Evolutionary conservation across 2,888 invertebrate species (phyloP).

Genomic region (Drosophila peninsularis): DNA sequence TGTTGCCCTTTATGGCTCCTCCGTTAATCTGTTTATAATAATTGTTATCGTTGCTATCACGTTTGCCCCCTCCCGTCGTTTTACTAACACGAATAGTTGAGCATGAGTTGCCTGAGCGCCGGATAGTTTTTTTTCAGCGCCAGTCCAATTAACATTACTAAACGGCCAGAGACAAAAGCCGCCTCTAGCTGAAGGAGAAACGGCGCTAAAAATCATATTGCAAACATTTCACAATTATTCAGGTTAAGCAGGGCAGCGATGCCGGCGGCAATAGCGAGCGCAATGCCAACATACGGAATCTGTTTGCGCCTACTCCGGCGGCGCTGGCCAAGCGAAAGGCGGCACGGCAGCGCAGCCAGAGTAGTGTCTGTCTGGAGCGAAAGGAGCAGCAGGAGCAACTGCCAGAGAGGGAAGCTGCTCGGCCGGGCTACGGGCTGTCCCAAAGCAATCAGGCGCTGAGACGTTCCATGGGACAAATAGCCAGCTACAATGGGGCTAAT

Average conservation of each 20-base stretch:
- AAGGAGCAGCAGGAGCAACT: slow-evolving; percentile 3
- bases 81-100: slow-evolving; percentile 58
- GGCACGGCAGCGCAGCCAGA: slow-evolving; percentile 65
- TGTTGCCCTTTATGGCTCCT: slow-evolving; percentile 37
- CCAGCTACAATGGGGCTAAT: slow-evolving; percentile 47
- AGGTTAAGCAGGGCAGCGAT: slow-evolving; percentile 73
- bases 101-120: slow-evolving; percentile 54
- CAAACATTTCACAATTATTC: slow-evolving; percentile 69
- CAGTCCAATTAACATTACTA: slow-evolving; percentile 63
- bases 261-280: slow-evolving; percentile 62
- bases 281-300: slow-evolving; percentile 79
- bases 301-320: slow-evolving; percentile 72
- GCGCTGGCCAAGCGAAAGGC: slow-evolving; percentile 59
- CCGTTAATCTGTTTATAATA: slow-evolving; percentile 51
- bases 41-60: slow-evolving; percentile 42
- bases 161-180: slow-evolving; percentile 53
- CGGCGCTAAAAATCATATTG: slow-evolving; percentile 46
- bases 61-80: slow-evolving; percentile 7
- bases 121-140: slow-evolving; percentile 20
- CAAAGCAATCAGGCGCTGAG: slow-evolving; percentile 45
- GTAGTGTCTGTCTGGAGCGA: slow-evolving; percentile 67
- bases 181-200: slow-evolving; percentile 28
- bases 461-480: slow-evolving; percentile 71
- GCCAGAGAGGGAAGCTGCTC: not conserved
- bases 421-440: slow-evolving; percentile 19